Base-by-base conservation (phyloP, 2,888 invertebrate genomes). In the Drosophila phalerata region DNA sequence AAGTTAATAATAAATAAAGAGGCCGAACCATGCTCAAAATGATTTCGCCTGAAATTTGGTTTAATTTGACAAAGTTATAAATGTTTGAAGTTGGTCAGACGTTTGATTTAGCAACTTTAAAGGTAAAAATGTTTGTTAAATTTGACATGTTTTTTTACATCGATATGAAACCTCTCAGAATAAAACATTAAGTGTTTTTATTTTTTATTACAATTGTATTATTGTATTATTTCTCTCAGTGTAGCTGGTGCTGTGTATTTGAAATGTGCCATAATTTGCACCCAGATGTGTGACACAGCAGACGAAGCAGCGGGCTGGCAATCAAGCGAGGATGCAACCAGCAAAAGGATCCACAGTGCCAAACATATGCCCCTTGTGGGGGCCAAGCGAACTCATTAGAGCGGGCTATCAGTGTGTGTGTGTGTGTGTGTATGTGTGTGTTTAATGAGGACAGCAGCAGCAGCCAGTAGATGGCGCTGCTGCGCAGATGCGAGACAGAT, bases 321-420 rank as follows among this genome's bases (percentile, higher is more conserved):
- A 89, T 84, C 84, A 87, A 89, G 75, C 79, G 85, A 69, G 80
- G 61, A 79, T 79, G 79, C 76, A 72, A 49, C 73, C 48, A 15
- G 56, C 45, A n/a, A 22, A 45, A 37, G 53, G 19, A 28, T 48
- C 60, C 65, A 66, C 32, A 25, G 56, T 25, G 17, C 49, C 67
- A 73, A 79, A 73, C 88, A 86, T 87, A 79, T 88, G 82, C 75
- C 77, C 77, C 80, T 67, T 42, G 47, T 63, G 65, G 79, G 80
- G 76, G 64, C 75, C 34, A 37, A 81, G 85, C 55, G 79, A 88
- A 89, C 91, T 91, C 91, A 91, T 91, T 91, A 91, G 90, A 81
- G 79, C 74, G 69, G 70, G 75, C 5, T 28, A 28, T 28, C 28
- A 47, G 49, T 48, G 49, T 56, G 68, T 48, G 52, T 42, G 40